Base-by-base conservation (phyloP, 2,888 invertebrate genomes). In the Norana najaformis region DNA sequence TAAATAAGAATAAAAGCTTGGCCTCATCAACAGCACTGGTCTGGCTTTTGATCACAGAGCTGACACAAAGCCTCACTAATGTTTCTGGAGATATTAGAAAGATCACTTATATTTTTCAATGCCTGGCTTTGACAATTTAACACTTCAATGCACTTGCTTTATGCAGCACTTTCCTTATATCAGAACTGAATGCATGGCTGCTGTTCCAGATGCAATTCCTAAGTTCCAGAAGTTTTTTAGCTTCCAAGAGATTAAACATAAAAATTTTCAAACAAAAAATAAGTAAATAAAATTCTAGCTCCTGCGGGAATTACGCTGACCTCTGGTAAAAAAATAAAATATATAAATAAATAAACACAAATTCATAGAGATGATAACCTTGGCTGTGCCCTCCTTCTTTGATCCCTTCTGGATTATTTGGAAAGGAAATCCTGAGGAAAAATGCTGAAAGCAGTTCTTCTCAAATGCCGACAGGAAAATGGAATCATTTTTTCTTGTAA, bases 371-470 rank as follows among this genome's bases (percentile, higher is more conserved):
- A 85, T 36, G 85, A 18, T 36, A 20, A 85, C 85, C 85, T 85
- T 85, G 35, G 85, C 85, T 16, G 85, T 20, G 34, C 35, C 85
- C 34, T 85, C 35, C 23, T 85, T 85, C 85, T 85, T 85, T 35
- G 85, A 85, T 14, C 85, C 85, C 35, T 23, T 85, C 85, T 85
- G 85, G 37, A 85, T 85, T 35, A 89, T 89, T 34, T 34, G 20
- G 23, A 53, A 89, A 36, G 89, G 89, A 82, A 89, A 89, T 37
- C 53, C 53, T 23, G 89, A 37, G 53, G 35, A 34, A 34, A 89
- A 89, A 69, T 89, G 89, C 34, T 89, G 89, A 35, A 69, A 20
- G 35, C 41, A 89, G 35, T 69, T 89, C 36, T 89, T 89, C 89
- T 89, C 89, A 89, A 89, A 82, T 23, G 35, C 16, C 23, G 85